Percentiles rank a stretch among this genome's conserved stretches.
Conservation (phyloP, 2,888 invertebrate genomes). For the Drosophila koepferae region DNA sequence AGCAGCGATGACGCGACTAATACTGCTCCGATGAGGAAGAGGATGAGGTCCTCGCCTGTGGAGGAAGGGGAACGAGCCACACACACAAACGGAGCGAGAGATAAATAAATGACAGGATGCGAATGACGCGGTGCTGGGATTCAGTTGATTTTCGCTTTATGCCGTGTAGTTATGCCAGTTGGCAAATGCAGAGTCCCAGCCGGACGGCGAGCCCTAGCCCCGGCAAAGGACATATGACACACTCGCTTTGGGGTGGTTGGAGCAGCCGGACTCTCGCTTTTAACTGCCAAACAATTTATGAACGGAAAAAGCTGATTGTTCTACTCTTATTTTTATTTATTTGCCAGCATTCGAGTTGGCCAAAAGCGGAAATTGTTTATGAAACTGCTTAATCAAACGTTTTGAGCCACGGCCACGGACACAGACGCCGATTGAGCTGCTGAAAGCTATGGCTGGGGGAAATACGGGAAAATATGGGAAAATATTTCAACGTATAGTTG, state of each 20-base stretch:
- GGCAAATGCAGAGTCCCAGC: neutral
- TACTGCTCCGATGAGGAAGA: constrained; percentile 39
- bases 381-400: constrained; percentile 19
- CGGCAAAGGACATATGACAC: constrained; percentile 16
- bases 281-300: constrained; percentile 50
- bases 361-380: constrained; percentile 19
- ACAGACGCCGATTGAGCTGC: neutral
- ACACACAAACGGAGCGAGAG: constrained; percentile 24
- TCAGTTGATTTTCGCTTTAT: constrained; percentile 60
- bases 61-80: constrained; percentile 36
- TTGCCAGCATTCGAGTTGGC: constrained; percentile 18
- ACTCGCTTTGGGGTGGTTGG: constrained; percentile 7
- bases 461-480: neutral
- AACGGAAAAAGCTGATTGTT: constrained; percentile 39
- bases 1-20: constrained; percentile 80
- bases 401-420: neutral
- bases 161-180: constrained; percentile 52
- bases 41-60: constrained; percentile 34
- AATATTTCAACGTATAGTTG: neutral
- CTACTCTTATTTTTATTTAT: constrained; percentile 30
- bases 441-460: neutral
- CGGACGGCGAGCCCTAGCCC: constrained; percentile 13
- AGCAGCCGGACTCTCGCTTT: constrained; percentile 36
- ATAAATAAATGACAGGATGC: constrained; percentile 77
- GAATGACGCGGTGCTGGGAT: constrained; percentile 60